Percentiles rank a stretch among this genome's conserved stretches.
Evolutionary conservation across 2,113 vertebrate species (phyloP).

Genomic region (Pycnonotus jocosus): DNA sequence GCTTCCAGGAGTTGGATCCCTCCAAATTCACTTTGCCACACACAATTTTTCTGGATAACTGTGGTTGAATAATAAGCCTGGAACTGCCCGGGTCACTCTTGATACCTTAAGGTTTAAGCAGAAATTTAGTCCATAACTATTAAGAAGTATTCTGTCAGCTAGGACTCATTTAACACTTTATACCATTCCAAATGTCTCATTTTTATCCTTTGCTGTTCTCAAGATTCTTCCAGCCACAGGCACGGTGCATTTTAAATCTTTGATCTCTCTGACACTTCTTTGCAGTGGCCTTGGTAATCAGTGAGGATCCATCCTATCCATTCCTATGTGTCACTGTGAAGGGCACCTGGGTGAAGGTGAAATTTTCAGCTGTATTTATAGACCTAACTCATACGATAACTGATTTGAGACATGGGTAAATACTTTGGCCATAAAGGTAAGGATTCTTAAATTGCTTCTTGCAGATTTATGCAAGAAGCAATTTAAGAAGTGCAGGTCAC

Average conservation of each 20-base stretch:
- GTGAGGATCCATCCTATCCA: background rate
- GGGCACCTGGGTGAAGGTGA: background rate
- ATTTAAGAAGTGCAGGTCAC: background rate
- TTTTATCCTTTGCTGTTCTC: background rate
- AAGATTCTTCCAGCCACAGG: background rate
- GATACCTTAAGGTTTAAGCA: background rate
- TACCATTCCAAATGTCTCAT: background rate
- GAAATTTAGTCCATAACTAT: background rate
- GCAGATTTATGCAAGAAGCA: background rate
- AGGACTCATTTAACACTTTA: background rate
- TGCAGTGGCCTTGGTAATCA: background rate
- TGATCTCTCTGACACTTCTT: background rate
- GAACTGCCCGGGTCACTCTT: background rate
- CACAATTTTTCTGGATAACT: background rate
- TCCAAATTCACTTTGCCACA: background rate
- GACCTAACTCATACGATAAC: background rate
- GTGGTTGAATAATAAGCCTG: background rate
- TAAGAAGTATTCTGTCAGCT: background rate
- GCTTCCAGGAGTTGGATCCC: background rate
- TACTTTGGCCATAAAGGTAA: background rate
- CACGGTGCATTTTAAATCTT: background rate
- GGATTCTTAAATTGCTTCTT: background rate
- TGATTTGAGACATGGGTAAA: background rate
- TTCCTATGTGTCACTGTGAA: background rate
- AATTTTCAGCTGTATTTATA: background rate